Conservation (phyloP, 2,888 invertebrate species). For the Caenorhabditis macrosperma region DNA sequence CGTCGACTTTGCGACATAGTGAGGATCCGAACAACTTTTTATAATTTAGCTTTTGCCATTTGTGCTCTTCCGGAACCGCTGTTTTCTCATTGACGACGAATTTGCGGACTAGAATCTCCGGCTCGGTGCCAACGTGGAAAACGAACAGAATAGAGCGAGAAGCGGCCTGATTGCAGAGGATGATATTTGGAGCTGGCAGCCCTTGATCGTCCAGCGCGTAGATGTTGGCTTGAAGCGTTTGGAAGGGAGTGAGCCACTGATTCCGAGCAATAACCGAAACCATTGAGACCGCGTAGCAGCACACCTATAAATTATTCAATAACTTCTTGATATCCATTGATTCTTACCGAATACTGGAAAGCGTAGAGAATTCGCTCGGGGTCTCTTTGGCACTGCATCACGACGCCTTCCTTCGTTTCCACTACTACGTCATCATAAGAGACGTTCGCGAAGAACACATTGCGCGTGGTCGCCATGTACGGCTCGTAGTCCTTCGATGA, state of each 20-base stretch:
- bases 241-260: slow-evolving; percentile 56
- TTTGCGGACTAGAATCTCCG: slow-evolving; percentile 56
- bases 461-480: slow-evolving; percentile 57
- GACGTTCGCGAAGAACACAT: slow-evolving; percentile 67
- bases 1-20: slow-evolving; percentile 74
- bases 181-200: slow-evolving; percentile 71
- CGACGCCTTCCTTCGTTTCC: slow-evolving; percentile 68
- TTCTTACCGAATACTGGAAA: slow-evolving; percentile 59
- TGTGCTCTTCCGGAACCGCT: slow-evolving; percentile 22
- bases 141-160: slow-evolving; percentile 68
- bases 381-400: slow-evolving; percentile 72
- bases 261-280: slow-evolving; percentile 35
- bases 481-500: slow-evolving; percentile 70
- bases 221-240: slow-evolving; percentile 70
- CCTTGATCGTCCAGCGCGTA: slow-evolving; percentile 70
- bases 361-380: slow-evolving; percentile 52
- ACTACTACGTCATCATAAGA: slow-evolving; percentile 57
- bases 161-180: slow-evolving; percentile 69
- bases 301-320: slow-evolving; percentile 45
- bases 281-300: slow-evolving; percentile 32
- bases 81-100: slow-evolving; percentile 49
- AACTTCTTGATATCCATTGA: background rate
- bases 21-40: slow-evolving; percentile 69
- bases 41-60: slow-evolving; percentile 64
- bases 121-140: slow-evolving; percentile 63